A percentile compares a stretch with the other conserved stretches of the same genome.
phyloP scores from a whole-genome alignment of 2,113 vertebrate genomes.

The Mugil cephalus region DNA sequence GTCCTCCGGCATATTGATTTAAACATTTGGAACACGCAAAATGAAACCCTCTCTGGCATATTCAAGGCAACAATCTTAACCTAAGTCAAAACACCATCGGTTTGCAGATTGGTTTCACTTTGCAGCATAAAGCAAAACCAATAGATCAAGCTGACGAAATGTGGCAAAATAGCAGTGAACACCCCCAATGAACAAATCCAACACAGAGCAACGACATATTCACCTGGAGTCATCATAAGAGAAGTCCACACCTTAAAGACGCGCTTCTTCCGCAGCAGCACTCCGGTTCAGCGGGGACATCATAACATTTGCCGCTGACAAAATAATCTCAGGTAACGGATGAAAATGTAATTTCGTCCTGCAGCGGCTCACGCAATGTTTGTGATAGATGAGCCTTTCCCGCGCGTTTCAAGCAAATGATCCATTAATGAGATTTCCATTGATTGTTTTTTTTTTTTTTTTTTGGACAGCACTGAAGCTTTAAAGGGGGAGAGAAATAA shows the following conservation, averaged over 20 bases:
- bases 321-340: slow-evolving; percentile 39
- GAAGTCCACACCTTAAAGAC: not conserved
- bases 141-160: too few species aligned
- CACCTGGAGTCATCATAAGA: too few species aligned
- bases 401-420: slow-evolving; percentile 40
- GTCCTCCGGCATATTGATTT: not conserved
- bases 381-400: slow-evolving; percentile 35
- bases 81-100: too few species aligned
- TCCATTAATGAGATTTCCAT: slow-evolving; percentile 44
- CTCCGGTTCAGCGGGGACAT: not conserved
- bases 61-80: not conserved
- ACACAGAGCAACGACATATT: too few species aligned
- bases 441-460: slow-evolving; percentile 42
- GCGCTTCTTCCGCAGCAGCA: not conserved
- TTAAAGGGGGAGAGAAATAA: slow-evolving; percentile 15
- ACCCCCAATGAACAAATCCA: too few species aligned
- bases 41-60: not conserved
- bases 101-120: not conserved
- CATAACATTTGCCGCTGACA: slow-evolving; percentile 5
- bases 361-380: not conserved
- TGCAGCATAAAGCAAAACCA: not conserved
- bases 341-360: slow-evolving; percentile 40
- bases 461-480: slow-evolving; percentile 9
- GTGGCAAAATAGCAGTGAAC: too few species aligned
- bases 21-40: not conserved